Evolutionary conservation across 2,888 invertebrate genomes (phyloP).

Genomic region (Eupithecia insigniata): DNA sequence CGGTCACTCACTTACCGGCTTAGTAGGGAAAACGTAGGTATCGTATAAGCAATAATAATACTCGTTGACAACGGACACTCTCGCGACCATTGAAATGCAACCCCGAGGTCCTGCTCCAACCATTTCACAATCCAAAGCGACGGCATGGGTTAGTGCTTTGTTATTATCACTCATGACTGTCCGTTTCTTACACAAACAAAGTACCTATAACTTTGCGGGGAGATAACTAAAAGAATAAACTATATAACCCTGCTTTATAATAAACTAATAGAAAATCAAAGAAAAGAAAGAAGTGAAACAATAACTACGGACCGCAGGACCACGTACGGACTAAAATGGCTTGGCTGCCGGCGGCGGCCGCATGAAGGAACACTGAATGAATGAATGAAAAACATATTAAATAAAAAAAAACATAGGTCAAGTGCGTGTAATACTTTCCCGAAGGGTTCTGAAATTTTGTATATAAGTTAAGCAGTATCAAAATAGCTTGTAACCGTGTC

Average conservation of each 20-base stretch:
- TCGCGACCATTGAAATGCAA: slow-evolving; percentile 17
- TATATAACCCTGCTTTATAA: not conserved
- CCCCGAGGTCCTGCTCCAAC: slow-evolving; percentile 16
- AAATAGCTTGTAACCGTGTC: too few relatives aligned
- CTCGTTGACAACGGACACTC: slow-evolving; percentile 36
- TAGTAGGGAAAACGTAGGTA: slow-evolving; percentile 23
- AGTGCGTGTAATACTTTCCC: not conserved
- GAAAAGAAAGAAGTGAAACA: not conserved
- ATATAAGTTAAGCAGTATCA: too few relatives aligned
- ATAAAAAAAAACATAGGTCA: not conserved
- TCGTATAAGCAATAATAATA: slow-evolving; percentile 23
- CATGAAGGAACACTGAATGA: not conserved
- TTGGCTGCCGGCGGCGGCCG: not conserved
- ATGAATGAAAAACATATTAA: not conserved
- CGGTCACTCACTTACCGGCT: slow-evolving; percentile 18
- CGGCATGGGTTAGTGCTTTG: not conserved
- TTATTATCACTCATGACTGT: not conserved
- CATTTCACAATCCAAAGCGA: slow-evolving; percentile 9
- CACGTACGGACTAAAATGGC: too few relatives aligned
- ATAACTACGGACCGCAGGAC: too few relatives aligned
- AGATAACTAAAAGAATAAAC: not conserved
- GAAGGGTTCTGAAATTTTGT: too few relatives aligned
- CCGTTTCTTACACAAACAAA: not conserved
- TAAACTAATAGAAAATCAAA: not conserved
- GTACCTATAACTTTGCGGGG: not conserved